Conservation (phyloP, 2,797 vertebrate genomes). For the Enteromius fasciolatus region DNA sequence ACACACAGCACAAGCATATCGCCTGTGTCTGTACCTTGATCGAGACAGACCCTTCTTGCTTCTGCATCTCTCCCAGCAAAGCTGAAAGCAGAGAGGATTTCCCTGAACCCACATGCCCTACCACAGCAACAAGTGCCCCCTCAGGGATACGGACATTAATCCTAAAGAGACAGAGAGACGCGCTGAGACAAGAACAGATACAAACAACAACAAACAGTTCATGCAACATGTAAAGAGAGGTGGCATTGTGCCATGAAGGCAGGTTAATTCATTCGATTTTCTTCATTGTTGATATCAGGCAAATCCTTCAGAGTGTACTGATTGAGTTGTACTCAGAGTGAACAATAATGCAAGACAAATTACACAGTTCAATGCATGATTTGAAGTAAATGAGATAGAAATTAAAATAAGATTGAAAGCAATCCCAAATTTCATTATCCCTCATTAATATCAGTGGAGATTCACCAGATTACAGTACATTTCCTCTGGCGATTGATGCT, state of each 20-base stretch:
- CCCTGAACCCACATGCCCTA: slow-evolving; percentile 94
- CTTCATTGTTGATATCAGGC: neutral
- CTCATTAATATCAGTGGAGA: slow-evolving; percentile 7
- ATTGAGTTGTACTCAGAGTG: neutral
- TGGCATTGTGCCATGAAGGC: neutral
- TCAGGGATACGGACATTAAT: slow-evolving; percentile 85
- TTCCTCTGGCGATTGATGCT: neutral
- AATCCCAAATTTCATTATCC: slow-evolving; percentile 30
- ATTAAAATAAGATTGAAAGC: slow-evolving; percentile 16
- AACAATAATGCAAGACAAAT: slow-evolving; percentile 31
- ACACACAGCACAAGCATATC: neutral
- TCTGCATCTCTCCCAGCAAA: slow-evolving; percentile 93
- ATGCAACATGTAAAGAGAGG: neutral
- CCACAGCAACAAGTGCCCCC: slow-evolving; percentile 89
- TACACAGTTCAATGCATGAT: slow-evolving; percentile 24
- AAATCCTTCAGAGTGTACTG: neutral
- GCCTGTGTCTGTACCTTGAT: slow-evolving; percentile 80
- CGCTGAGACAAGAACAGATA: neutral
- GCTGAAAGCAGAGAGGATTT: slow-evolving; percentile 94
- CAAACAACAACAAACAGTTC: neutral
- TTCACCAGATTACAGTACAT: slow-evolving; percentile 17
- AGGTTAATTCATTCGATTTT: neutral
- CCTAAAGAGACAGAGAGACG: slow-evolving; percentile 70
- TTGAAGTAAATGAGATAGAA: neutral
- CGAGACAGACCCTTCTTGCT: slow-evolving; percentile 83